phyloP scores from a whole-genome alignment of 2,113 vertebrate genomes.

The Percina caprodes region DNA sequence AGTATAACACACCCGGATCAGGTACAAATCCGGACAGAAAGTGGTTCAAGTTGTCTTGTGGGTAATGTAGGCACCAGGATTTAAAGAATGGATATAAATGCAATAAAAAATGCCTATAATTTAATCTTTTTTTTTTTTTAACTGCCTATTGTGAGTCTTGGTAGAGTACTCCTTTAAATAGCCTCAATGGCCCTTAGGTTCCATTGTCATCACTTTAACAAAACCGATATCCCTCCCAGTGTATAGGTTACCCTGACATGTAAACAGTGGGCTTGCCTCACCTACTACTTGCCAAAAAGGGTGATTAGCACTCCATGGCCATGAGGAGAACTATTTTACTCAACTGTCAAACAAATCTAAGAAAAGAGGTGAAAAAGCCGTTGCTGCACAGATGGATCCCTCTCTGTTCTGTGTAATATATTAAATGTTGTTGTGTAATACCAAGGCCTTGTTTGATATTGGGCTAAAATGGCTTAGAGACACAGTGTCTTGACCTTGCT shows the following conservation, averaged over 20 bases:
- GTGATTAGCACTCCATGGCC: slow-evolving; percentile 45
- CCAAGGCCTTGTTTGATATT: too few relatives aligned
- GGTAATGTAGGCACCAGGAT: background rate
- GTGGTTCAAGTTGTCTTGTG: background rate
- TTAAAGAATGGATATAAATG: background rate
- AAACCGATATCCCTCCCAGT: background rate
- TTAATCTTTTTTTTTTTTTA: background rate
- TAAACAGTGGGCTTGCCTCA: slow-evolving; percentile 29
- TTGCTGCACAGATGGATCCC: slow-evolving; percentile 10
- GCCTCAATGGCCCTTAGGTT: background rate
- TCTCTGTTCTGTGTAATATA: background rate
- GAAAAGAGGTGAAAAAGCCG: background rate
- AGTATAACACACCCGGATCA: too few relatives aligned
- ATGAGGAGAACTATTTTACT: slow-evolving; percentile 21
- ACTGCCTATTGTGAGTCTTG: background rate
- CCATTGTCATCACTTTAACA: background rate
- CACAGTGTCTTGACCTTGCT: slow-evolving; percentile 50
- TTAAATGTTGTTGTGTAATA: slow-evolving; percentile 7
- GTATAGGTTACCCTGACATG: slow-evolving; percentile 11
- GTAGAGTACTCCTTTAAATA: background rate
- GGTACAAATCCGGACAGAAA: too few relatives aligned
- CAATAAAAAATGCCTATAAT: background rate
- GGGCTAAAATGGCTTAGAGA: slow-evolving; percentile 29
- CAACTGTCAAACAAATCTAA: slow-evolving; percentile 14
- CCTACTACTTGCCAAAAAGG: slow-evolving; percentile 44